Percentiles rank a stretch among this genome's conserved stretches.
Evolutionary conservation across 2,888 invertebrate genomes (phyloP).

Genomic region (Itoplectis maculator): DNA sequence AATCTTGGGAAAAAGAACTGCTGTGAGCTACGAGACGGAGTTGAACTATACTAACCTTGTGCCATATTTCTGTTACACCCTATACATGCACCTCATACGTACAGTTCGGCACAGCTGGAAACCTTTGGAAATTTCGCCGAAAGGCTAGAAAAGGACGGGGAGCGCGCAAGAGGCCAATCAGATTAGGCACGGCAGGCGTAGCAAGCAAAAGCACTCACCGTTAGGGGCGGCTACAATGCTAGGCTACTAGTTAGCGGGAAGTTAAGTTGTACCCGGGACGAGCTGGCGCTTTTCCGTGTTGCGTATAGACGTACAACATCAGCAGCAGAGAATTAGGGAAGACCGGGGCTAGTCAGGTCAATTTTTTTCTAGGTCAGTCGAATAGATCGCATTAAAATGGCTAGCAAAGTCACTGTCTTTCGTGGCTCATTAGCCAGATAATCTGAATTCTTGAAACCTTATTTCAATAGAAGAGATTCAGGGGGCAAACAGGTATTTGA

Average conservation of each 20-base stretch:
- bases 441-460: no score
- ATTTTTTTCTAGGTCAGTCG: no score
- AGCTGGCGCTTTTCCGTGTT: conserved; percentile 24
- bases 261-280: conserved; percentile 38
- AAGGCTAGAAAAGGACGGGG: not conserved
- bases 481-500: not conserved
- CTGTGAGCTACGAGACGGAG: no score
- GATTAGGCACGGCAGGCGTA: conserved; percentile 52
- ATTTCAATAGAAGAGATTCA: not conserved
- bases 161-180: conserved; percentile 40
- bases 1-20: no score
- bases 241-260: conserved; percentile 31
- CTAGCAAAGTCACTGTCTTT: no score
- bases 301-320: not conserved
- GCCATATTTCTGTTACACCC: no score
- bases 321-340: not conserved
- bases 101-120: conserved; percentile 23
- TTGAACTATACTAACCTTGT: not conserved
- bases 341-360: no score
- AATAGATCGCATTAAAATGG: no score
- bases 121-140: conserved; percentile 35
- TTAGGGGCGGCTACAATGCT: conserved; percentile 24
- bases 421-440: no score
- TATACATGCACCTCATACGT: not conserved
- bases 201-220: conserved; percentile 60